Base-by-base conservation (phyloP, 2,888 invertebrate species). In the Helicoverpa assulta region DNA sequence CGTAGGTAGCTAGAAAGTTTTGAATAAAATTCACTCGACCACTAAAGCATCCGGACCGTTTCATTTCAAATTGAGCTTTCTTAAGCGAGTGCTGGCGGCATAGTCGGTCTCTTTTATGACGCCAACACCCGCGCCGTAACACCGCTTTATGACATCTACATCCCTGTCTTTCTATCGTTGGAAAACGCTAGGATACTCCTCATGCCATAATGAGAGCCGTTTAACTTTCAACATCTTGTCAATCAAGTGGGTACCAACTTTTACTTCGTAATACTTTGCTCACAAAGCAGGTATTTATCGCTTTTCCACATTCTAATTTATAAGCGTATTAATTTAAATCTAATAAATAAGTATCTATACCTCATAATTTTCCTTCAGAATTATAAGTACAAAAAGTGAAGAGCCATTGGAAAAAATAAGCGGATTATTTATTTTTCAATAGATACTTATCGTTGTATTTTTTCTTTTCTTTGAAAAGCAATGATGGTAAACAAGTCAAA, bases 101-200 rank as follows among this genome's bases (percentile, higher is more conserved):
- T 66, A 86, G 86, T 88, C 86, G 86, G 85, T 87, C 87, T 82
- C 86, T 94, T 87, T 95, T 95, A 95, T 90, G 91, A 85, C 89
- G 81, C 83, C 76, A 85, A 88, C 92, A 93, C 90, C 91, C 91
- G 92, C 83, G 89, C 88, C 82, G 87, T 89, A 88, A 90, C 90
- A 85, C 81, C 84, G 84, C 84, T 95, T 95, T 95, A 94, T 92
- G 94, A 94, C 74, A 88, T 80, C 85, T 84, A 84, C 91, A 91
- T 90, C 90, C 89, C 89, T 87, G 88, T 87, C 86, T 86, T 88
- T 86, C 86, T 81, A 83, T 86, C 88, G 87, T 91, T 91, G 83
- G 86, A 87, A 90, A 92, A 87, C 90, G 89, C 47, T 91, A 90
- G 84, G 81, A 86, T 88, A 83, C 86, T 82, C 85, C 85, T 87